phyloP scores from a whole-genome alignment of 2,888 invertebrate genomes.

The Orthosia gothica region DNA sequence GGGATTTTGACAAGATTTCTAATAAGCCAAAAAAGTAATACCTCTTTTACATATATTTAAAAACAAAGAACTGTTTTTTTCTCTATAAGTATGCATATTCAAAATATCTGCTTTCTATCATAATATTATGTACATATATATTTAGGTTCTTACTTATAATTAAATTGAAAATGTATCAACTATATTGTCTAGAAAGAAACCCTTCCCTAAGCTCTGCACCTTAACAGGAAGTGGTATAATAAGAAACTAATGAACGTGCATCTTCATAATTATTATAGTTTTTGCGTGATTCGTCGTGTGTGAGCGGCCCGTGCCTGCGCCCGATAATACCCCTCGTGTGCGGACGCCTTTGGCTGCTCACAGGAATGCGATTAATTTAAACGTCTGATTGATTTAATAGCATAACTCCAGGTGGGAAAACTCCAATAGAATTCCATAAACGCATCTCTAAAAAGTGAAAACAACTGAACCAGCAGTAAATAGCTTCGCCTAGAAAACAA shows the following conservation, averaged over 20 bases:
- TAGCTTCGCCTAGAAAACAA: slow-evolving; percentile 18
- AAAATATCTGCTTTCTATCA: background rate
- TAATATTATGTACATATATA: too few relatives aligned
- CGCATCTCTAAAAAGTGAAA: slow-evolving; percentile 3
- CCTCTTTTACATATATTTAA: background rate
- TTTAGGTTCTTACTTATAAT: too few relatives aligned
- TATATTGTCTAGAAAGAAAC: background rate
- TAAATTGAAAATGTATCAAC: background rate
- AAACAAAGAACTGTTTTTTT: background rate
- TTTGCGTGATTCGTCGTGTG: slow-evolving; percentile 68
- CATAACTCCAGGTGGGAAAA: slow-evolving; percentile 42
- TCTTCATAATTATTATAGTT: slow-evolving; percentile 61
- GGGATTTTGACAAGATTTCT: background rate
- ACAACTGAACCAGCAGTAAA: background rate
- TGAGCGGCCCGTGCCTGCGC: slow-evolving; percentile 55
- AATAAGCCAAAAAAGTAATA: background rate
- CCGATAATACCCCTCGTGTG: slow-evolving; percentile 29
- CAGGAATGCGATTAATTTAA: slow-evolving; percentile 31
- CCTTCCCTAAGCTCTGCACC: background rate
- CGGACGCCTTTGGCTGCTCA: slow-evolving; percentile 12
- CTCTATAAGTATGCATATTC: background rate
- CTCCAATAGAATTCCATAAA: slow-evolving; percentile 1
- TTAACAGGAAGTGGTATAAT: slow-evolving; percentile 53
- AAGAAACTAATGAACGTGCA: slow-evolving; percentile 37
- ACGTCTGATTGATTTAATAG: slow-evolving; percentile 50